Evolutionary conservation across 2,797 vertebrate genomes (phyloP).

Genomic region (Toxotes lorentzi): DNA sequence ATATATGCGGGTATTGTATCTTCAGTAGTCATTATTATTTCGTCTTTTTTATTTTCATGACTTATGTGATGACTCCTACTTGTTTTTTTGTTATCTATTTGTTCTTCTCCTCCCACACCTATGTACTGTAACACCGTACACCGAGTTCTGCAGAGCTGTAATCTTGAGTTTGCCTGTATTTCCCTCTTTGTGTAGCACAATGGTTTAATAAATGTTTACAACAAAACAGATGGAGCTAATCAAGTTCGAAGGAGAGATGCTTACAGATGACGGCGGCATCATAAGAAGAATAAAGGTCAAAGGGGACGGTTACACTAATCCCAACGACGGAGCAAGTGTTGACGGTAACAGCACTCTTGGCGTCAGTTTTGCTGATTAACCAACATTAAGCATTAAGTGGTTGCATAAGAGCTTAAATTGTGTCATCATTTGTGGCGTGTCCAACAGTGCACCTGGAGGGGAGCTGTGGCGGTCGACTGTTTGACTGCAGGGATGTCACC

Average conservation of each 20-base stretch:
- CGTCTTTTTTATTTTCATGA: conserved; percentile 23
- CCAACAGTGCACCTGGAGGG: conserved; percentile 92
- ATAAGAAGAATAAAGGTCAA: conserved; percentile 93
- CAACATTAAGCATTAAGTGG: background rate
- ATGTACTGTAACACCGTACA: conserved; percentile 11
- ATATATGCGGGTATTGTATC: background rate
- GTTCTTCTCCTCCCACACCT: conserved; percentile 46
- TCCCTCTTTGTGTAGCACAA: conserved; percentile 1
- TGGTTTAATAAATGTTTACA: conserved; percentile 22
- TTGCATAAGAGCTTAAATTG: background rate
- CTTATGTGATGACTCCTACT: conserved; percentile 34
- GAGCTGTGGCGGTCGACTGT: conserved; percentile 84
- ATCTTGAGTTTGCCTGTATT: conserved; percentile 27
- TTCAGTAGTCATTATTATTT: conserved; percentile 12
- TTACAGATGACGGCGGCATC: conserved; percentile 93
- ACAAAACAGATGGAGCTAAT: conserved; percentile 87
- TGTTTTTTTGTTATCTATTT: conserved; percentile 49
- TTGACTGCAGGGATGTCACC: conserved; percentile 91
- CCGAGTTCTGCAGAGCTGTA: conserved; percentile 17
- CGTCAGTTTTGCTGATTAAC: background rate
- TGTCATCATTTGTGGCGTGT: conserved; percentile 20
- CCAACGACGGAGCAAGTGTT: conserved; percentile 93
- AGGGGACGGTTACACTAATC: conserved; percentile 93
- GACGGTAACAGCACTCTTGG: conserved; percentile 83
- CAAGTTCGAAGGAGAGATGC: conserved; percentile 92